Evolutionary conservation across 2,113 vertebrate species (phyloP), one percentile per base, ranked within the genome.

Genomic region (Leuciscus idus): DNA sequence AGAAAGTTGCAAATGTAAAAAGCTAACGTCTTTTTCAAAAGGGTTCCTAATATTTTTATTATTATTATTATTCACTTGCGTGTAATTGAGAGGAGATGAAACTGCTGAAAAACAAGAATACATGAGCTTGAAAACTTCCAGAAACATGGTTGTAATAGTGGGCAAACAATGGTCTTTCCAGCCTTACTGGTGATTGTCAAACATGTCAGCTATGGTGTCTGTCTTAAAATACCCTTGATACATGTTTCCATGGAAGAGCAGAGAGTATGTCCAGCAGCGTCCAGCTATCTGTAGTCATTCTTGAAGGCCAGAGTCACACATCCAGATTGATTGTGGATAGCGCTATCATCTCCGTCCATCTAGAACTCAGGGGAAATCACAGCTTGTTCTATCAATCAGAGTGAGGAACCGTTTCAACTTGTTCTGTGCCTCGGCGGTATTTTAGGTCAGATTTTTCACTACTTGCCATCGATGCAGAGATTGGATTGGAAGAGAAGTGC

Each of bases 311-410:
- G 77, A 88, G 87, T 90, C 88, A 88, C 87, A 89, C 87, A 89
- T 85, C 83, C 84, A 85, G 90, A 91, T 87, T 91, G 90, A 89
- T 88, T 89, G 86, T 70, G 81, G 84, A 87, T 89, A 86, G 86
- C 70, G 78, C 84, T 86, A 91, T 90, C 87, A 86, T 90, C 86
- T 90, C 89, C 82, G 86, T 89, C 90, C 90, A 89, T 90, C 90
- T 91, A 89, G 64, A 91, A 89, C 90, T 91, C 90, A 79, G 86
- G 90, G 90, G 90, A 91, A 91, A 91, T 91, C 90, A 91, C 87
- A 87, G 87, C 88, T 87, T 91, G 88, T 91, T 91, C 88, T 88
- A 88, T 91, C 88, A 87, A 89, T 91, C 90, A 90, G 89, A 90
- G 77, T 86, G 89, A 91, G 87, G 84, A 90, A 88, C 90, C 86